Evolutionary conservation across 2,888 invertebrate species (phyloP).

Genomic region (Spilosoma lubricipeda): DNA sequence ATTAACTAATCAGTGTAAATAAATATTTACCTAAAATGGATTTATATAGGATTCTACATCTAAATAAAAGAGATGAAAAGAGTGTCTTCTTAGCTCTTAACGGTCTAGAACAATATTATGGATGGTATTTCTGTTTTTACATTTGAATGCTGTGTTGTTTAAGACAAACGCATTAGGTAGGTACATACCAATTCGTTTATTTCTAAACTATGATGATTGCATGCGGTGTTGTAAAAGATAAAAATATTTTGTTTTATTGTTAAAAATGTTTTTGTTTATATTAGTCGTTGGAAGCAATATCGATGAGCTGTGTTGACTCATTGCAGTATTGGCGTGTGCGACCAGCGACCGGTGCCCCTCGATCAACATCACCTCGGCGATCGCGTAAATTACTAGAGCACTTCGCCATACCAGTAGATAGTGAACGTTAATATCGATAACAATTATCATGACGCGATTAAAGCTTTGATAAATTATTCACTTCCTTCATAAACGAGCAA

Average conservation of each 20-base stretch:
- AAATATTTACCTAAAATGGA: too few species aligned
- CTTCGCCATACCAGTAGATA: constrained; percentile 53
- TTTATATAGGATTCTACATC: too few species aligned
- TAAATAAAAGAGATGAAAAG: too few species aligned
- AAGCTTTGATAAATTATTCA: constrained; percentile 61
- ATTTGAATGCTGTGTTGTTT: background rate
- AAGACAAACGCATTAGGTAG: background rate
- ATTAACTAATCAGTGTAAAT: too few species aligned
- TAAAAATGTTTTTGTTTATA: constrained; percentile 10
- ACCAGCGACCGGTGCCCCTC: constrained; percentile 5
- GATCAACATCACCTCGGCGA: constrained; percentile 9
- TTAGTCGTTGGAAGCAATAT: background rate
- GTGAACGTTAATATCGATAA: constrained; percentile 72
- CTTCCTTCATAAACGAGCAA: constrained; percentile 64
- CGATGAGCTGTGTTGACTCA: background rate
- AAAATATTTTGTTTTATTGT: constrained; percentile 1
- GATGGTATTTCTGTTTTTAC: background rate
- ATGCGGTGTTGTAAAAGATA: background rate
- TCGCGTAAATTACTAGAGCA: constrained; percentile 38
- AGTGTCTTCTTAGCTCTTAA: too few species aligned
- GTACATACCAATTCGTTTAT: background rate
- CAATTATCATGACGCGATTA: constrained; percentile 78
- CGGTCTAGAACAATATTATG: background rate
- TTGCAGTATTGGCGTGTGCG: background rate
- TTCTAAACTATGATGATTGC: background rate